phyloP scores from a whole-genome alignment of 2,888 invertebrate species.

The Leucoptera coffeella region DNA sequence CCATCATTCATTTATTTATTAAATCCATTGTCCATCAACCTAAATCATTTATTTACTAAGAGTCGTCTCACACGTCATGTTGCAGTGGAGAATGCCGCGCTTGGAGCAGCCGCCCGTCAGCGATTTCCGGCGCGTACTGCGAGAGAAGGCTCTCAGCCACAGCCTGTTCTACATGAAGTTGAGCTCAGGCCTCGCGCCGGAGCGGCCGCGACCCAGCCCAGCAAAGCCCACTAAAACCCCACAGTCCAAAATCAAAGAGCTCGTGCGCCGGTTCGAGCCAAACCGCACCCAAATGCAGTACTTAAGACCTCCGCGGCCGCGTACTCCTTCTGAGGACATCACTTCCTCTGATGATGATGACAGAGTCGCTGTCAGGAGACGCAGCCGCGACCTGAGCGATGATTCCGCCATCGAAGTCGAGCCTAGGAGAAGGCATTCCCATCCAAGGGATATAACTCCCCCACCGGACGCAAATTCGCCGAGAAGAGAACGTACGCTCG shows the following conservation, averaged over 20 bases:
- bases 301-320: conserved; percentile 32
- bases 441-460: conserved; percentile 32
- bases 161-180: conserved; percentile 44
- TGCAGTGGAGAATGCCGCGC: conserved; percentile 34
- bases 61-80: too few species aligned
- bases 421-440: conserved; percentile 37
- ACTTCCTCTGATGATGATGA: conserved; percentile 45
- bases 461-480: conserved; percentile 30
- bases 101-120: conserved; percentile 28
- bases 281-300: conserved; percentile 42
- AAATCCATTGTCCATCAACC: too few species aligned
- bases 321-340: conserved; percentile 35
- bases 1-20: too few species aligned
- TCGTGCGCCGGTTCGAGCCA: conserved; percentile 35
- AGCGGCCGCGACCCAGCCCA: conserved; percentile 16
- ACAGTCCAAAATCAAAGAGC: conserved; percentile 38
- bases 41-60: too few species aligned
- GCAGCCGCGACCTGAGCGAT: conserved; percentile 40
- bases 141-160: conserved; percentile 44
- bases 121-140: conserved; percentile 41
- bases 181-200: conserved; percentile 19
- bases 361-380: conserved; percentile 34
- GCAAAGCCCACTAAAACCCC: conserved; percentile 27
- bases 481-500: conserved; percentile 28
- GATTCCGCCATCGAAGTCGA: conserved; percentile 53